A percentile compares a stretch with the other conserved stretches of the same genome.
phyloP scores from a whole-genome alignment of 2,113 vertebrate genomes.

The Paracanthobrama guichenoti region DNA sequence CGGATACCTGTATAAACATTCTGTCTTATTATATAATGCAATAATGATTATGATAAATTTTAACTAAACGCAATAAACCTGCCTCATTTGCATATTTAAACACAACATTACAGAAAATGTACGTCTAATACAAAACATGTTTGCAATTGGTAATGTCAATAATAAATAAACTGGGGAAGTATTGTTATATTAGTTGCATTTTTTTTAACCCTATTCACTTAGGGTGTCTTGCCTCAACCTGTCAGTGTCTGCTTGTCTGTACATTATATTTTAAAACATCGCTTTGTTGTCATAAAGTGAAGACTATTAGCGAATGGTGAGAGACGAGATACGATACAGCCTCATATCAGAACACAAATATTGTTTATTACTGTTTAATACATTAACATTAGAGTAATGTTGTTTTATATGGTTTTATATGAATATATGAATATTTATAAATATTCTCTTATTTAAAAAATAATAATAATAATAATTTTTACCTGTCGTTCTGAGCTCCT shows the following conservation, averaged over 20 bases:
- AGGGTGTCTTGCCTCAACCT: no score
- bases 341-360: neutral
- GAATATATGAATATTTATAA: no score
- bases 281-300: neutral
- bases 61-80: neutral
- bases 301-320: neutral
- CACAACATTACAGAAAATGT: no score
- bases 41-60: conserved; percentile 26
- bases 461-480: neutral
- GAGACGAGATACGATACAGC: neutral
- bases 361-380: neutral
- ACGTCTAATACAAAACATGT: no score
- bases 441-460: neutral
- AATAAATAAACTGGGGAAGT: no score
- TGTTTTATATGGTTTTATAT: no score
- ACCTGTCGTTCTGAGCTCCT: neutral
- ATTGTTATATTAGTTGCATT: no score
- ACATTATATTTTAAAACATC: neutral
- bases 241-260: neutral
- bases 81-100: no score
- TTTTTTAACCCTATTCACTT: no score
- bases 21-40: conserved; percentile 16
- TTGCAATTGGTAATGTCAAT: no score
- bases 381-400: neutral
- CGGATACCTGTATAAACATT: no score